A percentile compares a stretch with the other conserved stretches of the same genome.
phyloP scores from a whole-genome alignment of 2,113 vertebrate genomes.

The Marmota monax region DNA sequence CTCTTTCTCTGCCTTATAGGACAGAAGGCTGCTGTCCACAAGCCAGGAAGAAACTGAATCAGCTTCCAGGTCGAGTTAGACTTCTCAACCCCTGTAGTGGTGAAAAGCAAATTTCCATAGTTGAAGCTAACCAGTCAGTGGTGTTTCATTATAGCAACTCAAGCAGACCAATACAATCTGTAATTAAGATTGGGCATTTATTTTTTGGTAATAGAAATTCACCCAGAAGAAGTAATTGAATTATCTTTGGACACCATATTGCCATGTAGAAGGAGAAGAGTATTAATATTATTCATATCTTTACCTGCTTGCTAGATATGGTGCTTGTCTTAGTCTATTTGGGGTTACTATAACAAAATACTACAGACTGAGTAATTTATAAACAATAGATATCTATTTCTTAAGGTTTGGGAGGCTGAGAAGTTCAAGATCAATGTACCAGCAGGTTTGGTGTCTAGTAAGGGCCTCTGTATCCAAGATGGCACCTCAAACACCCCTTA shows the following conservation, averaged over 20 bases:
- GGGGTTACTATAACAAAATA: neutral
- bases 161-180: neutral
- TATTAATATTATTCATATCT: neutral
- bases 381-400: neutral
- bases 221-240: neutral
- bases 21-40: neutral
- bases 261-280: neutral
- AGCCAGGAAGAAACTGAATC: neutral
- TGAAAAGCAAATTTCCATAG: neutral
- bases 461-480: neutral
- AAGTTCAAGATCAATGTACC: neutral
- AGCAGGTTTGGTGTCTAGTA: neutral
- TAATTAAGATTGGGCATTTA: neutral
- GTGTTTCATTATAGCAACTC: neutral
- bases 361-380: neutral
- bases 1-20: neutral
- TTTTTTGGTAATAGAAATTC: neutral
- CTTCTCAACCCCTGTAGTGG: neutral
- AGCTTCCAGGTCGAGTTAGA: neutral
- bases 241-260: neutral
- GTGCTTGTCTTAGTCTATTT: neutral
- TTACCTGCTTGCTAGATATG: neutral
- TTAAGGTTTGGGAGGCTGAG: neutral
- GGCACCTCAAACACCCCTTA: neutral
- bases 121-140: neutral